Conservation (phyloP, 2,113 vertebrate species). For the Cyprinus carpio region DNA sequence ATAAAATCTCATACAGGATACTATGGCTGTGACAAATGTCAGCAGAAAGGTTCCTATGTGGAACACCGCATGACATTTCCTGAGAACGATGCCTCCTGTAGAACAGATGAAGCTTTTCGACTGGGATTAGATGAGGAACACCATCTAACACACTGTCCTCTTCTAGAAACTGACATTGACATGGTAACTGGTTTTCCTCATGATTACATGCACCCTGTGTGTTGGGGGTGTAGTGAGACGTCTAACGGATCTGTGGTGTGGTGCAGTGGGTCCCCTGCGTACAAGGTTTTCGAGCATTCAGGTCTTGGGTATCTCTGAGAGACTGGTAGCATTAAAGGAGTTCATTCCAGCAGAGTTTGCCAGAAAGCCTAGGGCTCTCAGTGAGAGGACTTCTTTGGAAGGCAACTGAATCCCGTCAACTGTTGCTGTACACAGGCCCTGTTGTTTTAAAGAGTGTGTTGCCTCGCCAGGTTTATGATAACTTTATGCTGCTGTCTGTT, state of each 20-base stretch:
- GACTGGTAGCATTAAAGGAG: neutral
- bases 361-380: neutral
- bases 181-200: slow-evolving; percentile 23
- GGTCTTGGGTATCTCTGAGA: neutral
- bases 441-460: neutral
- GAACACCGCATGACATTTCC: slow-evolving; percentile 32
- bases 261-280: neutral
- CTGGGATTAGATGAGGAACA: slow-evolving; percentile 12
- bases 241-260: slow-evolving; percentile 12
- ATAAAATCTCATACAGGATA: neutral
- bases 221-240: slow-evolving; percentile 18
- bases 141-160: neutral
- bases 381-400: too few relatives aligned
- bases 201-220: slow-evolving; percentile 40
- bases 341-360: slow-evolving; percentile 2
- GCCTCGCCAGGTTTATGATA: too few relatives aligned
- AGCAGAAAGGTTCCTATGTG: neutral
- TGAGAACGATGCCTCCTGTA: neutral
- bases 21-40: slow-evolving; percentile 37
- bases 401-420: too few relatives aligned
- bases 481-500: too few relatives aligned
- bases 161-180: slow-evolving; percentile 22
- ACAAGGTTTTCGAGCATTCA: neutral
- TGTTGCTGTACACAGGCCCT: neutral
- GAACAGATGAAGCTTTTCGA: slow-evolving; percentile 13